phyloP scores from a whole-genome alignment of 2,888 invertebrate species.

The Cheilosia pagana region DNA sequence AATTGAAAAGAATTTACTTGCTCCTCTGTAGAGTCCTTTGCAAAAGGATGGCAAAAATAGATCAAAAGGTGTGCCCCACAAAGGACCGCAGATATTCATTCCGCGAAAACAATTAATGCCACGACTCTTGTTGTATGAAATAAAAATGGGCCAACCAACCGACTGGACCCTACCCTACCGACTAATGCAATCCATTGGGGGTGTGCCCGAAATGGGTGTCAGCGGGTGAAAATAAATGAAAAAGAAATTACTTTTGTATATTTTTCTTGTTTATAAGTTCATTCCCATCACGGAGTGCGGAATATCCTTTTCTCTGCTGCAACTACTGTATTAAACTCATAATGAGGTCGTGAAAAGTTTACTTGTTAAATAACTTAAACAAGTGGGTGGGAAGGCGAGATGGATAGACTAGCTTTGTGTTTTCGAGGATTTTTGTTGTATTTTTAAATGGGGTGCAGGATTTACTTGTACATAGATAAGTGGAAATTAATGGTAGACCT shows the following conservation, averaged over 20 bases:
- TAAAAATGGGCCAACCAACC: constrained; percentile 45
- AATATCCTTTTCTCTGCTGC: constrained; percentile 60
- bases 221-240: constrained; percentile 23
- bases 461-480: no score
- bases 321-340: constrained; percentile 69
- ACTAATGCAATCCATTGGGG: constrained; percentile 3
- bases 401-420: not conserved
- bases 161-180: constrained; percentile 4
- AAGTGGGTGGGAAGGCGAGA: constrained; percentile 18
- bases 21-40: not conserved
- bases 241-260: constrained; percentile 11
- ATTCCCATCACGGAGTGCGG: constrained; percentile 16
- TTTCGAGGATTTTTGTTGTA: not conserved
- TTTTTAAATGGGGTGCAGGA: not conserved
- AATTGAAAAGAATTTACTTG: constrained; percentile 9
- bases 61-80: constrained; percentile 41
- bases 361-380: constrained; percentile 62
- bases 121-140: constrained; percentile 24
- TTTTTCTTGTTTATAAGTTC: constrained; percentile 32
- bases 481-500: no score
- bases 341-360: constrained; percentile 73
- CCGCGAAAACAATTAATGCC: constrained; percentile 62
- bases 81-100: constrained; percentile 31
- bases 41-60: not conserved
- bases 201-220: not conserved